These are phyloP conservation scores for Octodonta nipae DNA, from an alignment of 2,888 invertebrate species.

Conservation along the genomic window DNA sequence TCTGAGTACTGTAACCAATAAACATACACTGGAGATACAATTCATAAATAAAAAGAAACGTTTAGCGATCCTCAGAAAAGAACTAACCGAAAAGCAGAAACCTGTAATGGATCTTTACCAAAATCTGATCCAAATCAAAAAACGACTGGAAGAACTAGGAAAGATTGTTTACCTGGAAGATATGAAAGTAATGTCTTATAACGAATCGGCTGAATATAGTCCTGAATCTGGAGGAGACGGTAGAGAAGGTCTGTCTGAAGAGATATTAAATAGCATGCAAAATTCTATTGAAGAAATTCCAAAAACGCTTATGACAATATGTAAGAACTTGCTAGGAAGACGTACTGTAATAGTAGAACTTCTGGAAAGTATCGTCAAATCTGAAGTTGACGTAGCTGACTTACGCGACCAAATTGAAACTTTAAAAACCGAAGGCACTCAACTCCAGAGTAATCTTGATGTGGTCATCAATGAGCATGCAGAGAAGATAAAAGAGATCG, in stretches of 20 bases:
- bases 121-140: conserved; percentile 26
- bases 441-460: conserved; percentile 24
- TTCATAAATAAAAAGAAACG: conserved; percentile 30
- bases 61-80: conserved; percentile 24
- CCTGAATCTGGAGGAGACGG: conserved; percentile 3
- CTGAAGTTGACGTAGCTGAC: conserved; percentile 19
- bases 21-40: conserved; percentile 28
- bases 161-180: conserved; percentile 26
- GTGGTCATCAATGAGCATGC: conserved; percentile 22
- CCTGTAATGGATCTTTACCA: conserved; percentile 29
- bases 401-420: conserved; percentile 22
- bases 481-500: conserved; percentile 21
- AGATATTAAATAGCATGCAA: conserved; percentile 23
- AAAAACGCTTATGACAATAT: conserved; percentile 24
- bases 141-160: conserved; percentile 28
- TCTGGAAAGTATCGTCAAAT: conserved; percentile 22
- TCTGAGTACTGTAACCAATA: conserved; percentile 18
- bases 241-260: conserved; percentile 15
- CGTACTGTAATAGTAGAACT: conserved; percentile 24
- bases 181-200: conserved; percentile 18
- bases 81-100: conserved; percentile 28
- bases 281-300: conserved; percentile 27
- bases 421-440: conserved; percentile 18
- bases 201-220: not conserved
- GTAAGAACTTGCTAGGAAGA: conserved; percentile 25